Evolutionary conservation across 1,140 invertebrate genomes (phyloP), one percentile per base, ranked within the genome.

Genomic region (Pseudomyrmex flavicornis): DNA sequence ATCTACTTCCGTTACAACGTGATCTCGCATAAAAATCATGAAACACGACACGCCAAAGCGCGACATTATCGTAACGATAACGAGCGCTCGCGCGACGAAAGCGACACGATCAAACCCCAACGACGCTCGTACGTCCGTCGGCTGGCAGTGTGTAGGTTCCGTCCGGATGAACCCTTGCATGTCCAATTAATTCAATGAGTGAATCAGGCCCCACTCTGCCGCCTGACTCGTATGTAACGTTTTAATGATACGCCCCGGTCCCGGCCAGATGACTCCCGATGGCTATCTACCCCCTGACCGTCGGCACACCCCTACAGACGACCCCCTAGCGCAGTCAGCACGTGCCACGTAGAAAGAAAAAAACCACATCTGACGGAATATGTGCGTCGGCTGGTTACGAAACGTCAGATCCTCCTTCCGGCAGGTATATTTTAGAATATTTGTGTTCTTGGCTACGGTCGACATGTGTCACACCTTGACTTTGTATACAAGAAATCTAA

Each of bases 211-310:
- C 70, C 84, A 54, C 74, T 63, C 72, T 46, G 46, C 65, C 75
- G 62, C 15, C 88, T 69, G 86, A 54, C 86, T 87, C 56, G 74
- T 73, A 58, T 83, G 90, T 91, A 92, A 92, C 90, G 88, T 92
- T 94, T 93, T 93, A 93, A 93, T 91, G 93, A 93, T 91, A 90
- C 85, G 85, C 82, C 90, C 88, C 88, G 48, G 88, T 87, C 82
- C 76, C 62, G 84, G 83, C 91, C 93, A 93, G 93, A 94, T 93
- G 93, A 94, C 93, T 94, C 91, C 88, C 83, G 93, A 94, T 94
- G 91, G 83, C 82, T 93, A 94, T 93, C 93, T 94, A 93, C 90
- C 93, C 93, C 92, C 88, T 90, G 86, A 87, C 92, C 91, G 91
- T 90, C 91, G 91, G 90, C 92, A 89, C 87, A 87, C 90, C 82